Conservation (phyloP, 1,140 invertebrate genomes). For the Tetragonula clypearis region DNA sequence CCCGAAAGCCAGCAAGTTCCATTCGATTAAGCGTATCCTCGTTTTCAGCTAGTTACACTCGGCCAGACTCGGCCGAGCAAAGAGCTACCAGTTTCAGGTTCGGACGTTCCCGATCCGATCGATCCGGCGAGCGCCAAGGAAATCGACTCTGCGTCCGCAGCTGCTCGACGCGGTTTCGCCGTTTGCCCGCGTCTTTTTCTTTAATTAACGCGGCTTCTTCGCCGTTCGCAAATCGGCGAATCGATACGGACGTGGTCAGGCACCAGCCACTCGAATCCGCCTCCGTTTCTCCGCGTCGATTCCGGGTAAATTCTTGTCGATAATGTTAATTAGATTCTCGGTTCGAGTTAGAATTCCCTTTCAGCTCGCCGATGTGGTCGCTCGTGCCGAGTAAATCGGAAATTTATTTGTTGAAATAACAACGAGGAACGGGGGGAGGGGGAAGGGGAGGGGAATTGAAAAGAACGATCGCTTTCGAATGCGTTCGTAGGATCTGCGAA, state of each 20-base stretch:
- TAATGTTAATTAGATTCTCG: background rate
- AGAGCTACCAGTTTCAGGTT: background rate
- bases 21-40: slow-evolving; percentile 63
- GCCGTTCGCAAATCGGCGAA: background rate
- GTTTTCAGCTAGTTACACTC: slow-evolving; percentile 58
- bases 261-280: background rate
- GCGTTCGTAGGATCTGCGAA: background rate
- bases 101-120: slow-evolving; percentile 4
- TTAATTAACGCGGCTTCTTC: background rate
- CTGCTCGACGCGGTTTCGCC: background rate
- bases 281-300: background rate
- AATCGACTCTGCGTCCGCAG: background rate
- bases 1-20: slow-evolving; percentile 36
- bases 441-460: background rate
- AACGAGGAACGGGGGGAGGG: background rate
- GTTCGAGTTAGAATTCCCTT: background rate
- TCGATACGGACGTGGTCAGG: background rate
- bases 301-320: background rate
- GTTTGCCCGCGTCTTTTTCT: background rate
- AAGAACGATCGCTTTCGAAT: background rate
- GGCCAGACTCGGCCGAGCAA: slow-evolving; percentile 27
- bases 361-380: background rate
- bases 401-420: background rate
- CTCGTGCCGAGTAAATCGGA: background rate
- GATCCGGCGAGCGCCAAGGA: background rate